Conservation (phyloP, 2,888 invertebrate species). For the Magallana nippona region DNA sequence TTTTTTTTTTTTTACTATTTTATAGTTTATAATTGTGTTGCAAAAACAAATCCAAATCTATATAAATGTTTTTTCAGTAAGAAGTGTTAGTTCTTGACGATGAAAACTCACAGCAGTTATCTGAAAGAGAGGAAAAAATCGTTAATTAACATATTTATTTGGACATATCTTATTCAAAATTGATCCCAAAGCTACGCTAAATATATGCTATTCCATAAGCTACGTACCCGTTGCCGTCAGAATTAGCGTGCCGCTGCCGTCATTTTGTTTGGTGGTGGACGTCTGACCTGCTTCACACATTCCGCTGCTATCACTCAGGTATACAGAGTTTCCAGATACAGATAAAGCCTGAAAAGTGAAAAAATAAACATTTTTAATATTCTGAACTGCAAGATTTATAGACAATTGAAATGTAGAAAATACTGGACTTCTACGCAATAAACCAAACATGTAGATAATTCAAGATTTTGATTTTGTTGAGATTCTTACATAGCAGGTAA, state of each 20-base stretch:
- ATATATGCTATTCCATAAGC: background rate
- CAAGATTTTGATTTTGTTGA: background rate
- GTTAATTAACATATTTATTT: background rate
- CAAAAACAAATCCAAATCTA: no score
- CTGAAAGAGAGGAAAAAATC: slow-evolving; percentile 18
- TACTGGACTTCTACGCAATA: background rate
- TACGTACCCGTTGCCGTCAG: slow-evolving; percentile 31
- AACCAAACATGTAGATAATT: no score
- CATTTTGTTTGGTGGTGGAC: slow-evolving; percentile 10
- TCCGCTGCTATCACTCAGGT: slow-evolving; percentile 34
- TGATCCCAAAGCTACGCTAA: background rate
- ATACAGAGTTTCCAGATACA: background rate
- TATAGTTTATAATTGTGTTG: no score
- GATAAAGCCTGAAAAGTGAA: slow-evolving; percentile 33
- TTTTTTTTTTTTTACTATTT: no score
- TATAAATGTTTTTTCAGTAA: no score
- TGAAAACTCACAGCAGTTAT: slow-evolving; percentile 30
- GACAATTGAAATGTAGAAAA: background rate
- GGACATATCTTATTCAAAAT: no score
- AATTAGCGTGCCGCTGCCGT: slow-evolving; percentile 34
- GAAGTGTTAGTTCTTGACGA: no score
- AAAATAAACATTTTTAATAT: background rate
- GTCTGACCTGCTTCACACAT: slow-evolving; percentile 35
- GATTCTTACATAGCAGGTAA: slow-evolving; percentile 36
- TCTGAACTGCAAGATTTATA: background rate